These are phyloP conservation scores for Philypnodon macrostomus DNA, from an alignment of 2,797 vertebrate species.

Conservation along the genomic window DNA sequence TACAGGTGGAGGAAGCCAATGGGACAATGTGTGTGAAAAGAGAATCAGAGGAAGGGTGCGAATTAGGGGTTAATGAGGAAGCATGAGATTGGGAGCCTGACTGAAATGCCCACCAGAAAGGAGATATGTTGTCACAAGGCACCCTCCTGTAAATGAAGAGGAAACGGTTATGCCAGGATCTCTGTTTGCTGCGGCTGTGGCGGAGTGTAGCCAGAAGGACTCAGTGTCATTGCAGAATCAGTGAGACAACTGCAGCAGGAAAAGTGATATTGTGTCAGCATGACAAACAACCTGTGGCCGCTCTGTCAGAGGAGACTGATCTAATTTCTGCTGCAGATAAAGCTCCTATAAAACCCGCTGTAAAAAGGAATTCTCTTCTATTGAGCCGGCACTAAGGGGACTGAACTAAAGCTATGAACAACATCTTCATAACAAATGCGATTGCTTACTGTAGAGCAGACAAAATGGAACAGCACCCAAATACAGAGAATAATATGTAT, in stretches of 20 bases:
- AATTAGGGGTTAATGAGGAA: conserved; percentile 11
- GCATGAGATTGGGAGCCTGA: conserved; percentile 7
- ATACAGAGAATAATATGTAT: no score
- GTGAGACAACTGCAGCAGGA: conserved; percentile 16
- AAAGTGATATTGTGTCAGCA: conserved; percentile 28
- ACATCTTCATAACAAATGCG: neutral
- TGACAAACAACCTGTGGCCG: conserved; percentile 8
- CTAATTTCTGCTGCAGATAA: conserved; percentile 15
- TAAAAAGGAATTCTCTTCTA: conserved; percentile 22
- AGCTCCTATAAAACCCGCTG: conserved; percentile 6
- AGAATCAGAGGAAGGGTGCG: conserved; percentile 4
- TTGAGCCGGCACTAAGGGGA: conserved; percentile 3
- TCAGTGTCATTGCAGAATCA: conserved; percentile 21
- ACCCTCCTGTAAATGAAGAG: conserved; percentile 1
- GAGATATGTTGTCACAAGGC: conserved; percentile 36
- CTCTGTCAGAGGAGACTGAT: conserved; percentile 9
- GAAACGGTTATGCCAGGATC: no score
- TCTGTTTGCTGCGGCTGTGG: conserved; percentile 8
- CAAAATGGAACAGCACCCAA: no score
- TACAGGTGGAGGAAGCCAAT: conserved; percentile 30
- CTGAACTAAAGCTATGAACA: neutral
- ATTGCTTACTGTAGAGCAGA: neutral
- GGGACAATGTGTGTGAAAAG: conserved; percentile 4
- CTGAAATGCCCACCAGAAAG: conserved; percentile 31
- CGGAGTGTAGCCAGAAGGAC: conserved; percentile 27